Evolutionary conservation across 2,797 vertebrate species (phyloP).

Genomic region (Crotalus adamanteus): DNA sequence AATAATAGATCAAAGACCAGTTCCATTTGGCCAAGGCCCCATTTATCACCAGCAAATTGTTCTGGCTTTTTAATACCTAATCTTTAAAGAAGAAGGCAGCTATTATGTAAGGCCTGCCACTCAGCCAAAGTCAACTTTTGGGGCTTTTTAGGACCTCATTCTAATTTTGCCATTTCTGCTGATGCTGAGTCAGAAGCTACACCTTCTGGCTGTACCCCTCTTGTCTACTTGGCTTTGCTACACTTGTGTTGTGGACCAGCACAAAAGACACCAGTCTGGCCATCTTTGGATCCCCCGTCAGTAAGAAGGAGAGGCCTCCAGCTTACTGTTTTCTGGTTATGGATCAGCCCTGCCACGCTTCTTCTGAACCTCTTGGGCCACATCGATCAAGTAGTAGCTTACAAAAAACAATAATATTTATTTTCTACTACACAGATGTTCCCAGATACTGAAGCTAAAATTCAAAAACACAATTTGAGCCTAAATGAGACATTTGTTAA

Average conservation of each 20-base stretch:
- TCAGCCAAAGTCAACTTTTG: slow-evolving; percentile 50
- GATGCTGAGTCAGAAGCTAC: background rate
- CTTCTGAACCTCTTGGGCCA: background rate
- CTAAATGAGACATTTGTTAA: no score
- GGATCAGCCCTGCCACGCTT: slow-evolving; percentile 20
- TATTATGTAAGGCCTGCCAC: slow-evolving; percentile 17
- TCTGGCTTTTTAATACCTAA: slow-evolving; percentile 42
- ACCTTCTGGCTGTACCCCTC: background rate
- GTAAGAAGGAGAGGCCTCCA: background rate
- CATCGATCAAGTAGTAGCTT: slow-evolving; percentile 30
- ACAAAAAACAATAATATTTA: slow-evolving; percentile 47
- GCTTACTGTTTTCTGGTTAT: background rate
- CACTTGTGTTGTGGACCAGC: slow-evolving; percentile 13
- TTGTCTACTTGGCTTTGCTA: background rate
- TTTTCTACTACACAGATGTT: slow-evolving; percentile 49
- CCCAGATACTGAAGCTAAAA: background rate
- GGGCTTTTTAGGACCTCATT: slow-evolving; percentile 17
- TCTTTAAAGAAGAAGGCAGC: slow-evolving; percentile 32
- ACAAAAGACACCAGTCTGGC: background rate
- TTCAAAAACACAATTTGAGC: no score
- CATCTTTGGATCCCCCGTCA: background rate
- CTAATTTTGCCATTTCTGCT: background rate
- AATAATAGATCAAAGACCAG: slow-evolving; percentile 41
- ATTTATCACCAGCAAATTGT: slow-evolving; percentile 42
- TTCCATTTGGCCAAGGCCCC: slow-evolving; percentile 56